phyloP scores from a whole-genome alignment of 1,140 invertebrate species.

The Drosophila pruinosa region DNA sequence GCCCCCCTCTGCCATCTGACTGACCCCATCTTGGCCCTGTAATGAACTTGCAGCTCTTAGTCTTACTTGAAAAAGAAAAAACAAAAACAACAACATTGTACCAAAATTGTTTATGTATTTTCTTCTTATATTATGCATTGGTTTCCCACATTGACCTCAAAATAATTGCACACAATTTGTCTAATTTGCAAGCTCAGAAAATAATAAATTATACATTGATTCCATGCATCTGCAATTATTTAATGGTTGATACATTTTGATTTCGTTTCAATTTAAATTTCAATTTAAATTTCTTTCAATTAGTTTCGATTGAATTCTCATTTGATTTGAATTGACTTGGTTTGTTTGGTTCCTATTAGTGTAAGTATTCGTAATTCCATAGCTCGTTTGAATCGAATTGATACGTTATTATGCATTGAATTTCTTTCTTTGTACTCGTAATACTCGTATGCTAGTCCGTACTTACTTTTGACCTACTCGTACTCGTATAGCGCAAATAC shows the following conservation, averaged over 20 bases:
- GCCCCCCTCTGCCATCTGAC: no score
- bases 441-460: slow-evolving; percentile 37
- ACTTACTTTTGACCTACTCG: slow-evolving; percentile 37
- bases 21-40: not conserved
- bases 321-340: slow-evolving; percentile 10
- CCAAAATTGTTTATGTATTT: slow-evolving; percentile 61
- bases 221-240: slow-evolving; percentile 58
- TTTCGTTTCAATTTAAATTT: no score
- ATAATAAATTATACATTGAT: slow-evolving; percentile 12
- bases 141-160: slow-evolving; percentile 25
- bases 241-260: slow-evolving; percentile 23
- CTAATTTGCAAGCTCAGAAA: slow-evolving; percentile 16
- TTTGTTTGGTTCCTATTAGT: slow-evolving; percentile 14
- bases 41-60: slow-evolving; percentile 52
- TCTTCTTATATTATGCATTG: slow-evolving; percentile 40
- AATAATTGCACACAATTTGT: slow-evolving; percentile 58
- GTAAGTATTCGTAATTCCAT: slow-evolving; percentile 61
- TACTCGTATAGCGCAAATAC: slow-evolving; percentile 5
- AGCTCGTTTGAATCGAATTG: slow-evolving; percentile 68
- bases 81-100: slow-evolving; percentile 5
- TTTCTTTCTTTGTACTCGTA: slow-evolving; percentile 46
- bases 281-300: not conserved
- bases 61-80: slow-evolving; percentile 57
- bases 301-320: not conserved
- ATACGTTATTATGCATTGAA: slow-evolving; percentile 57